Percentiles rank a stretch among this genome's conserved stretches.
Conservation (phyloP, 2,113 vertebrate genomes). For the Mustelus asterias region DNA sequence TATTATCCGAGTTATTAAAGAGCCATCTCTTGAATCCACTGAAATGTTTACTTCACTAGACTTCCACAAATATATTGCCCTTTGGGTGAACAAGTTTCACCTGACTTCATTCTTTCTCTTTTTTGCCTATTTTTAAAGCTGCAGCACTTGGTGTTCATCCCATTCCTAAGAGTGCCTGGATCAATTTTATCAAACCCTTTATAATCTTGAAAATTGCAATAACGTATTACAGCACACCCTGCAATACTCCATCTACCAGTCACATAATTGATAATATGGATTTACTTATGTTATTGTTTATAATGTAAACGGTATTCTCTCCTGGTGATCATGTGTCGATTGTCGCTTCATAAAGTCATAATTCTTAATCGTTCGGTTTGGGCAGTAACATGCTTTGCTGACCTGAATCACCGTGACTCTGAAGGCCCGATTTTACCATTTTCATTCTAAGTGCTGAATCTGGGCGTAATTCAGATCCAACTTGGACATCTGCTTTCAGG, state of each 20-base stretch:
- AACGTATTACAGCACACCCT: background rate
- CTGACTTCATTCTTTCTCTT: background rate
- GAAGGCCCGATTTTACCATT: no score
- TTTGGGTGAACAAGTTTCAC: background rate
- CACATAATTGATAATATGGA: background rate
- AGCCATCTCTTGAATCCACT: background rate
- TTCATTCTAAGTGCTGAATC: no score
- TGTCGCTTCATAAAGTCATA: background rate
- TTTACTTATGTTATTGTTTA: background rate
- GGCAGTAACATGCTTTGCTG: background rate
- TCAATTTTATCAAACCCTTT: background rate
- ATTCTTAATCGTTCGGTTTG: background rate
- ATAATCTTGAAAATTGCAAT: background rate
- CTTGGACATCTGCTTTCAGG: no score
- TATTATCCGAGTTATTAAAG: background rate
- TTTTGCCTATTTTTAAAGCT: background rate
- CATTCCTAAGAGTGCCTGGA: background rate
- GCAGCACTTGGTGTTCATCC: background rate
- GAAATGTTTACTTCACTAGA: background rate
- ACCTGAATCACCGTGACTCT: background rate
- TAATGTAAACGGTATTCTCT: background rate
- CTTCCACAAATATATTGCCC: background rate
- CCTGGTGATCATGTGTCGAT: background rate
- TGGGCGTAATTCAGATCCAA: no score
- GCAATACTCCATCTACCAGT: background rate